phyloP scores from a whole-genome alignment of 2,888 invertebrate species.

The Hypolimnas misippus region DNA sequence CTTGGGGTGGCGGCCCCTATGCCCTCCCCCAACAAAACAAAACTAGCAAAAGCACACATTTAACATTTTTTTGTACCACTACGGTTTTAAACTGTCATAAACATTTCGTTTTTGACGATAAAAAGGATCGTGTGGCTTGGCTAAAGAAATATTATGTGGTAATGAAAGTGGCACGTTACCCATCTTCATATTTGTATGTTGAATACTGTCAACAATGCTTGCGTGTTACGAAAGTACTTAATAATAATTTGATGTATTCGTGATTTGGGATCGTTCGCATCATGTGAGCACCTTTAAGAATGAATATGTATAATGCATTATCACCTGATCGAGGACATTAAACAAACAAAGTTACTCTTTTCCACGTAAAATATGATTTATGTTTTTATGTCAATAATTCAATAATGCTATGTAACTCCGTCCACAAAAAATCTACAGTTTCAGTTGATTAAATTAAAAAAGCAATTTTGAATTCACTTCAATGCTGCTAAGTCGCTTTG shows the following conservation, averaged over 20 bases:
- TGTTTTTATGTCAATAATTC: neutral
- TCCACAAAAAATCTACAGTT: no score
- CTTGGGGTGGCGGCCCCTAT: conserved; percentile 62
- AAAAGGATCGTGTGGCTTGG: conserved; percentile 33
- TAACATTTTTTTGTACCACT: conserved; percentile 40
- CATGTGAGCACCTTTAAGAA: neutral
- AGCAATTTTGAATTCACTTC: conserved; percentile 52
- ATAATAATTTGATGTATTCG: conserved; percentile 10
- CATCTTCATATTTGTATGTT: neutral
- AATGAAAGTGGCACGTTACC: conserved; percentile 19
- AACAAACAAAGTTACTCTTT: neutral
- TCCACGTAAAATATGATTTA: neutral
- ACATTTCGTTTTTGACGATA: conserved; percentile 40
- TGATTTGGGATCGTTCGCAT: neutral
- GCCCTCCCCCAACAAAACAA: conserved; percentile 31
- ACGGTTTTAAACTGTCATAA: conserved; percentile 48
- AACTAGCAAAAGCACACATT: conserved; percentile 39
- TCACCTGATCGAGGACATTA: neutral
- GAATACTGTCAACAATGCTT: conserved; percentile 11
- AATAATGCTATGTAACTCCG: no score
- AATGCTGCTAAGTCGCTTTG: conserved; percentile 57
- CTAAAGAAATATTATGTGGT: conserved; percentile 30
- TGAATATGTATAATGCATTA: neutral
- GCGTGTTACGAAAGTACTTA: conserved; percentile 12
- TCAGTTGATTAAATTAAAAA: conserved; percentile 13